phyloP scores from a whole-genome alignment of 2,797 vertebrate genomes.

The Gallinago solitaria region DNA sequence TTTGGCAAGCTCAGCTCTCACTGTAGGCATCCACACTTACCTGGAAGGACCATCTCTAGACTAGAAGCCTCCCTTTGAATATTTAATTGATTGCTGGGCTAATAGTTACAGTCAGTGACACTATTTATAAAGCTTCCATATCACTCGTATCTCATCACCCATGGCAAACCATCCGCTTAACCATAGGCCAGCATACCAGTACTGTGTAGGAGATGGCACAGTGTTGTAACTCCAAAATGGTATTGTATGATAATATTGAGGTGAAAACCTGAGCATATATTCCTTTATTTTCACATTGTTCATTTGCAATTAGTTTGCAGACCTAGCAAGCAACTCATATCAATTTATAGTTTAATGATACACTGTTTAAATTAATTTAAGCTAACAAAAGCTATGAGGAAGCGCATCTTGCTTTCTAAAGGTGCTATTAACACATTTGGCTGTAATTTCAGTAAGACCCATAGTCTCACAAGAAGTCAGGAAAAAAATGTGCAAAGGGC shows the following conservation, averaged over 20 bases:
- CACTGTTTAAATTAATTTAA: background rate
- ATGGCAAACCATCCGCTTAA: background rate
- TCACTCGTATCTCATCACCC: background rate
- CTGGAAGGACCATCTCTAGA: background rate
- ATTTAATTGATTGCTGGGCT: background rate
- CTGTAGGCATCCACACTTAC: background rate
- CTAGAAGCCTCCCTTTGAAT: background rate
- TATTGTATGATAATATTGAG: background rate
- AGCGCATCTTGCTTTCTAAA: background rate
- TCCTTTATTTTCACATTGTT: background rate
- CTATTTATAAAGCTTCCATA: background rate
- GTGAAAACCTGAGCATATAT: background rate
- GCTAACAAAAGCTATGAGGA: background rate
- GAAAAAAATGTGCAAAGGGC: background rate
- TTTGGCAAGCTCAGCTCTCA: background rate
- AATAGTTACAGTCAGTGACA: background rate
- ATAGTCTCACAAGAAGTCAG: background rate
- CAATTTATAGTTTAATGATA: background rate
- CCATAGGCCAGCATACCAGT: background rate
- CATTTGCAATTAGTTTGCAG: background rate
- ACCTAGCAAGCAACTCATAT: background rate
- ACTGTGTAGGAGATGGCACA: background rate
- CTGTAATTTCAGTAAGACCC: background rate
- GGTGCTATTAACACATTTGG: background rate
- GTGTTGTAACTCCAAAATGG: background rate